Evolutionary conservation across 2,113 vertebrate genomes (phyloP).

Genomic region (Peucedramus taeniatus): DNA sequence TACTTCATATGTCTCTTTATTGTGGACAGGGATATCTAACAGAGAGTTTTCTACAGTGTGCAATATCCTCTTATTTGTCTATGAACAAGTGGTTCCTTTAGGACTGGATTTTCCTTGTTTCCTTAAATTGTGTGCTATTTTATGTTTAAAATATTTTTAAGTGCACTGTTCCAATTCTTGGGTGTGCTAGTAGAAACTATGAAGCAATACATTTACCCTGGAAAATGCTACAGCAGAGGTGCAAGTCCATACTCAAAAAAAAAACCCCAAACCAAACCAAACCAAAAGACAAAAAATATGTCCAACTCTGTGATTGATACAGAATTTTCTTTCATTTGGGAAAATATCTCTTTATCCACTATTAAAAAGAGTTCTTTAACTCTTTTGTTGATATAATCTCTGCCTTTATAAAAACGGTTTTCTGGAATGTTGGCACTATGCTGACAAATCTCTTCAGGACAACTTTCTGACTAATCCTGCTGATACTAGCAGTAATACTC

Average conservation of each 20-base stretch:
- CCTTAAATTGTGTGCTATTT: neutral
- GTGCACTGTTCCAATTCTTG: neutral
- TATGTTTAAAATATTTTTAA: neutral
- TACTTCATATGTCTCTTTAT: neutral
- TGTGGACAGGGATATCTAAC: neutral
- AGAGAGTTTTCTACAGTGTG: neutral
- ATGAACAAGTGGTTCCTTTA: neutral
- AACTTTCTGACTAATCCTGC: neutral
- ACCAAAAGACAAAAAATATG: neutral
- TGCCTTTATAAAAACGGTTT: neutral
- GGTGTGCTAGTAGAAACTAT: neutral
- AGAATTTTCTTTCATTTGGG: neutral
- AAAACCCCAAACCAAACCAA: accelerated
- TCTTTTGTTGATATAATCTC: neutral
- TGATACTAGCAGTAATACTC: neutral
- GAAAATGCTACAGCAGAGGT: neutral
- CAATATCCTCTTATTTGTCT: neutral
- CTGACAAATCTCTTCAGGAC: neutral
- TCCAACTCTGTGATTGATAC: neutral
- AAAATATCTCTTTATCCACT: neutral
- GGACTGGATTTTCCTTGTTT: neutral
- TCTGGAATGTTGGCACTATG: neutral
- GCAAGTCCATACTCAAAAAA: neutral
- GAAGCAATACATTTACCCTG: neutral
- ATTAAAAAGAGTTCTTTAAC: too few relatives aligned